Conservation (phyloP, 2,113 vertebrate genomes). For the Enhydra lutris region DNA sequence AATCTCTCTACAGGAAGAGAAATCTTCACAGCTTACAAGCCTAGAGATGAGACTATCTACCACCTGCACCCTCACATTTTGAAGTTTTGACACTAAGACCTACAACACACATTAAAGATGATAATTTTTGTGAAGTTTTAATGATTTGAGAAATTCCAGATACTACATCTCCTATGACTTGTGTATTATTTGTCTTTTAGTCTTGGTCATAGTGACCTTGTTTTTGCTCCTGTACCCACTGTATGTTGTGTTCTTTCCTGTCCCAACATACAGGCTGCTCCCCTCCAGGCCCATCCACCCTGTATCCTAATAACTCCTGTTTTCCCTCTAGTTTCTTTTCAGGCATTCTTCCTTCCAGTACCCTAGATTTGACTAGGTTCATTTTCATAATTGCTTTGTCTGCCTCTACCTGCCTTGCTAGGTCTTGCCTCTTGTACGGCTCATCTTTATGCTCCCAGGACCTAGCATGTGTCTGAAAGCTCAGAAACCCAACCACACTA, state of each 20-base stretch:
- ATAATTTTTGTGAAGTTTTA: background rate
- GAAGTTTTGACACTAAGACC: background rate
- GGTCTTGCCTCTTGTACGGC: background rate
- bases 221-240: background rate
- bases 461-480: background rate
- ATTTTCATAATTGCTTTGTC: background rate
- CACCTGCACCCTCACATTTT: background rate
- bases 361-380: background rate
- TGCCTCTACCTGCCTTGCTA: background rate
- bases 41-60: fast-evolving
- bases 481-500: background rate
- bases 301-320: background rate
- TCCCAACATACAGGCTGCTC: fast-evolving
- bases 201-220: background rate
- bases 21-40: background rate
- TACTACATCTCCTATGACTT: fast-evolving
- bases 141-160: background rate
- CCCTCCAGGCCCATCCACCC: background rate
- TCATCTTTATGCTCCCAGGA: background rate
- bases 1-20: background rate
- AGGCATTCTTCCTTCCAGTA: background rate
- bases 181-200: background rate
- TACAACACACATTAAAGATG: background rate
- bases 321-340: background rate
- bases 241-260: fast-evolving